Evolutionary conservation across 2,888 invertebrate genomes (phyloP), one percentile per base, ranked within the genome.

Genomic region (Linnaemya tessellans): DNA sequence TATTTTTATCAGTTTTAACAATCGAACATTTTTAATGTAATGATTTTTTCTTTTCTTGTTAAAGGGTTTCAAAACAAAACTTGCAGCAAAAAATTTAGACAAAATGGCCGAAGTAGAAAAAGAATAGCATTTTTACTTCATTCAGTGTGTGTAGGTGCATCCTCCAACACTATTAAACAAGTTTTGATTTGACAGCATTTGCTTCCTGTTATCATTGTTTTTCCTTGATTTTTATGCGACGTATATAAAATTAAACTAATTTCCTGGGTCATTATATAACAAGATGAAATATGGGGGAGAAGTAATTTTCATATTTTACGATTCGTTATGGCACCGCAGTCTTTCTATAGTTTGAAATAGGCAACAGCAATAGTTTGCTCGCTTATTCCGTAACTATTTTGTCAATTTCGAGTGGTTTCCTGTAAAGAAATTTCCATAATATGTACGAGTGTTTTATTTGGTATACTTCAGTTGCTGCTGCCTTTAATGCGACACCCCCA

Each of bases 401-500:
- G 18, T 49, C 3, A 1, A 49, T 18, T 46, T n/a, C 13, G 3
- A 49, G 7, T 18, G n/a, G 1, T 51, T 51, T 51, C 18, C 18
- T 51, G 9, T 9, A 51, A 54, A 54, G 20, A 9, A 20, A 20
- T 9, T 20, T 51, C 20, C 13, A 25, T 25, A 30, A 3, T n/a
- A 22, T 43, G 8, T 64, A n/a, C n/a, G n/a, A n/a, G n/a, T n/a
- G n/a, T 22, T 7, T 4, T 41, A 71, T 38, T 56, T 60, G 7
- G 9, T 20, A 11, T 41, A 38, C 35, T 56, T 43, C n/a, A 56
- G 58, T 25, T 60, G 11, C 11, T 54, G 38, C 15, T 54, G 38
- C 15, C 54, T 38, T 25, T 46, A 43, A 35, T 75, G 60, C 68
- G n/a, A 80, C 81, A 84, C 84, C 80, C 78, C 68, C 80, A 78